Base-by-base conservation (phyloP, 2,113 vertebrate species). In the Dromiciops gliroides region DNA sequence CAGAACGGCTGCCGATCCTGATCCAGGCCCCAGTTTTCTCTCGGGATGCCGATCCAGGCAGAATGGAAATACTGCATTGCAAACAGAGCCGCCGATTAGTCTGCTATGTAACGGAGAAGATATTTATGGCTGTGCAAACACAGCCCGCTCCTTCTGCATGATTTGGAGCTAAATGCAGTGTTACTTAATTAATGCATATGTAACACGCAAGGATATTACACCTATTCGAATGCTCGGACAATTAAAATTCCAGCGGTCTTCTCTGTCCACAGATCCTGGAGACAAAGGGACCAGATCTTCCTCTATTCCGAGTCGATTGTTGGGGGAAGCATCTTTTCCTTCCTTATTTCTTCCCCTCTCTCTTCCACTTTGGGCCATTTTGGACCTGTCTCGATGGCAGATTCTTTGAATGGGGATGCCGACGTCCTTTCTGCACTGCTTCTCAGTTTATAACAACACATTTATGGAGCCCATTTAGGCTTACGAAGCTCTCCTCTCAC, bases 141-240 rank as follows among this genome's bases (percentile, higher is more conserved):
- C 98, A 98, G 97, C 98, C 94, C 97, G 98, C 90, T 97, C 98
- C 99, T 99, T 99, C 98, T 97, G 98, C 98, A 98, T 99, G 99
- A 99, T 99, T 99, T 99, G 99, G 98, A 99, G 98, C 99, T 99
- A 99, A 99, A 99, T 99, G 99, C 98, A 97, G 98, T 99, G 99
- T 99, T 98, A 98, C 98, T 99, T 99, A 99, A 99, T 99, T 99
- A 99, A 98, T 98, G 98, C 98, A 96, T 98, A 97, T 98, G 98
- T 98, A 99, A 98, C 98, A 98, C 93, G 94, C 90, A 96, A 98
- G 99, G 98, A 98, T 98, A 98, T 99, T 98, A 98, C 98, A 99
- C 98, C 99, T 98, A 98, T 99, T 98, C 98, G 97, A 98, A 97
- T 98, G 97, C 96, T 92, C 93, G 96, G 96, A 98, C 98, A 98